A percentile compares a stretch with the other conserved stretches of the same genome.
These are phyloP conservation scores for Oscheius sp. DNA, from an alignment of 2,888 invertebrate species.

Conservation along the genomic window DNA sequence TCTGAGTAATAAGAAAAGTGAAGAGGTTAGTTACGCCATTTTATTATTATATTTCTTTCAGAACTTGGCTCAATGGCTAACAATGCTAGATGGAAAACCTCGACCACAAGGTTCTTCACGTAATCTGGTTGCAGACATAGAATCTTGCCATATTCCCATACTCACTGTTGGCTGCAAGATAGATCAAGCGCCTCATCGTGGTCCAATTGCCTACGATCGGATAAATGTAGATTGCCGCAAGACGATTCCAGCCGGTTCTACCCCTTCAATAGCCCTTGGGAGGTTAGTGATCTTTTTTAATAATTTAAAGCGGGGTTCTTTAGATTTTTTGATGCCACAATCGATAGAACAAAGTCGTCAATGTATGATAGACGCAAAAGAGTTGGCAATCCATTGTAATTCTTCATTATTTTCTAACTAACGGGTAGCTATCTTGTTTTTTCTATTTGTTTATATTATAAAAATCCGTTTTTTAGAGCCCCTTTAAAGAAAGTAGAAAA, in stretches of 20 bases:
- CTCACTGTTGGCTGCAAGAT: slow-evolving; percentile 92
- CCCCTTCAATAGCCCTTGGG: slow-evolving; percentile 89
- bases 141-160: slow-evolving; percentile 80
- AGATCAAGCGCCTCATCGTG: slow-evolving; percentile 74
- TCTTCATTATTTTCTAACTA: neutral
- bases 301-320: neutral
- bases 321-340: slow-evolving; percentile 53
- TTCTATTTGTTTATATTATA: too few species aligned
- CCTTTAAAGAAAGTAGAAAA: neutral
- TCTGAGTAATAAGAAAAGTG: slow-evolving; percentile 92
- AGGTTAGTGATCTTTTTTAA: slow-evolving; percentile 29
- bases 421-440: too few species aligned
- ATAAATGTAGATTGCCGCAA: slow-evolving; percentile 59
- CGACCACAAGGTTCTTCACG: slow-evolving; percentile 18
- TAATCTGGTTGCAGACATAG: slow-evolving; percentile 47
- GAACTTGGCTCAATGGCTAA: slow-evolving; percentile 59
- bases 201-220: slow-evolving; percentile 43
- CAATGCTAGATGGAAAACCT: slow-evolving; percentile 48
- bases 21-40: slow-evolving; percentile 72
- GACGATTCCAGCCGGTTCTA: slow-evolving; percentile 80
- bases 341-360: slow-evolving; percentile 43
- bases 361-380: slow-evolving; percentile 24
- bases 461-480: neutral
- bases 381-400: slow-evolving; percentile 23
- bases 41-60: slow-evolving; percentile 22